phyloP scores from a whole-genome alignment of 1,140 invertebrate genomes.

The Riptortus pedestris region DNA sequence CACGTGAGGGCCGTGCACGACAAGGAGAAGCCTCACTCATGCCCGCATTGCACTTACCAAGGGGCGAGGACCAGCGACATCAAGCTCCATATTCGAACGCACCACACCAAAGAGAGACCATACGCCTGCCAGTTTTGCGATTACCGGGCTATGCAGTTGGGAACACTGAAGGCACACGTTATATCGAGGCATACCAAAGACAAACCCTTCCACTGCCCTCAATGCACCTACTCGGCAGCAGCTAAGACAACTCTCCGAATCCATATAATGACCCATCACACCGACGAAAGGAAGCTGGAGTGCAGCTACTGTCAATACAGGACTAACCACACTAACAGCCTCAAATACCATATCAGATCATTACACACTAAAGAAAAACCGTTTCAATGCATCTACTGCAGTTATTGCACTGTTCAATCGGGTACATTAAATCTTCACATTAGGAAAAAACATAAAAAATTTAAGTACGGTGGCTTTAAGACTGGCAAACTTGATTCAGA shows the following conservation, averaged over 20 bases:
- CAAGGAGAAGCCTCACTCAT: not conserved
- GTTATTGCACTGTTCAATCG: not conserved
- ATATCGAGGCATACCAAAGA: conserved; percentile 2
- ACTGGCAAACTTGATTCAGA: too few relatives aligned
- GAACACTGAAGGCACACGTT: not conserved
- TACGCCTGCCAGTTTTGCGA: conserved; percentile 10
- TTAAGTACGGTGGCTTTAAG: too few relatives aligned
- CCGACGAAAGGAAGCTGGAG: not conserved
- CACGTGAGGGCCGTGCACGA: not conserved
- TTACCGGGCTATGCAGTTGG: not conserved
- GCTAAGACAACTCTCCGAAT: not conserved
- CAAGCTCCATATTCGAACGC: not conserved
- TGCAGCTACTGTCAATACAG: not conserved
- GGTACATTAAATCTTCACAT: not conserved
- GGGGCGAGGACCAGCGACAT: not conserved
- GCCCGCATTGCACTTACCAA: not conserved
- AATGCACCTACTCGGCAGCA: not conserved
- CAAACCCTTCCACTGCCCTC: not conserved
- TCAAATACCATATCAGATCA: not conserved
- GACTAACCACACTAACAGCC: not conserved
- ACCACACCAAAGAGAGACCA: conserved; percentile 2
- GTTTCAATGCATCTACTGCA: not conserved
- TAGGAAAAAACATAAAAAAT: not conserved
- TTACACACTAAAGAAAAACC: conserved; percentile 6
- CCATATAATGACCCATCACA: not conserved